phyloP scores from a whole-genome alignment of 2,888 invertebrate genomes.

The Lissonota sp. region DNA sequence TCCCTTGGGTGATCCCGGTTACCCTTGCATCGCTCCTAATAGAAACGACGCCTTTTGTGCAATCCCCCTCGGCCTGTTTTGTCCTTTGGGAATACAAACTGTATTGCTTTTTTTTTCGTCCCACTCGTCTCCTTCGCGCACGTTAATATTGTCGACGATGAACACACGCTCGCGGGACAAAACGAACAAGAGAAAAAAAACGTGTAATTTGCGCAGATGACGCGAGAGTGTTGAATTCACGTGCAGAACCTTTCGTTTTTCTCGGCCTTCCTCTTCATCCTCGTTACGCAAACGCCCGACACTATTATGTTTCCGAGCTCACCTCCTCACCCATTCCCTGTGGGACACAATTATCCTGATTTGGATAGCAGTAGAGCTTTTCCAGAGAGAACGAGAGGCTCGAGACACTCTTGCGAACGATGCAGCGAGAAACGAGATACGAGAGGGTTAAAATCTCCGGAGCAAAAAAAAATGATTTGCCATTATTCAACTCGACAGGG shows the following conservation, averaged over 20 bases:
- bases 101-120: conserved; percentile 2
- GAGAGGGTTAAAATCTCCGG: background rate
- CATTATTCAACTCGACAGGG: no score
- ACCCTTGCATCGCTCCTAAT: conserved; percentile 1
- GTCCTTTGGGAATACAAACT: conserved; percentile 37
- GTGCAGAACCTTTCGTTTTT: conserved; percentile 34
- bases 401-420: background rate
- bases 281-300: conserved; percentile 37
- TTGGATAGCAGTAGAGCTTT: conserved; percentile 74
- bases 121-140: conserved; percentile 34
- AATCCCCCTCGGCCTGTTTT: conserved; percentile 19
- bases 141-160: conserved; percentile 49
- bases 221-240: conserved; percentile 38
- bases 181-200: conserved; percentile 19
- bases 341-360: conserved; percentile 81
- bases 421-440: conserved; percentile 20
- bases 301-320: conserved; percentile 64
- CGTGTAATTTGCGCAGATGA: conserved; percentile 36
- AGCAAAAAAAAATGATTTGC: background rate
- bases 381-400: conserved; percentile 40
- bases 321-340: conserved; percentile 66
- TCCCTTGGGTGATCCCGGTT: background rate
- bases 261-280: conserved; percentile 14
- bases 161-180: background rate
- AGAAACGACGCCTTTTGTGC: conserved; percentile 24